phyloP scores from a whole-genome alignment of 2,113 vertebrate species.

The Nothocercus nigrocapillus region DNA sequence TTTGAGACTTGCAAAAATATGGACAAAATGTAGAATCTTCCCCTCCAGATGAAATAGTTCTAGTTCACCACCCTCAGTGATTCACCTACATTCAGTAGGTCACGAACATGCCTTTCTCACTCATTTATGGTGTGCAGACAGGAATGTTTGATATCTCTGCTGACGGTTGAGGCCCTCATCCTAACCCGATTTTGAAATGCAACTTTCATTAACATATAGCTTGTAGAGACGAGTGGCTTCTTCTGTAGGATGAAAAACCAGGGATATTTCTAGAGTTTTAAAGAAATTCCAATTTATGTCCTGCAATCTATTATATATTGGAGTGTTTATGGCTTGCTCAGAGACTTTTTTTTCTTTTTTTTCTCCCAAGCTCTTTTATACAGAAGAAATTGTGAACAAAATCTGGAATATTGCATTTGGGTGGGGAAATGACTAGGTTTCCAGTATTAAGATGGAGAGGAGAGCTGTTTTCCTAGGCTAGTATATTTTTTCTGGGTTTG shows the following conservation, averaged over 20 bases:
- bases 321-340: not conserved
- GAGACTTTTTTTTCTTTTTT: not conserved
- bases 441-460: not conserved
- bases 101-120: not conserved
- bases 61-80: not conserved
- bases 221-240: not conserved
- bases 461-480: not conserved
- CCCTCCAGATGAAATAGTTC: not conserved
- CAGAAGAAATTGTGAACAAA: not conserved
- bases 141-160: rapidly evolving
- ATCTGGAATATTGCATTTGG: not conserved
- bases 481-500: not conserved
- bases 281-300: not conserved
- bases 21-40: not conserved
- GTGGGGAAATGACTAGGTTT: not conserved
- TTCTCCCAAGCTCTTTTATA: not conserved
- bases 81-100: not conserved
- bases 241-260: not conserved
- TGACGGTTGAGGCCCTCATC: not conserved
- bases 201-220: not conserved
- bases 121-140: not conserved
- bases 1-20: not conserved
- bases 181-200: not conserved
- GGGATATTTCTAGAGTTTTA: not conserved
- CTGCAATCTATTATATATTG: not conserved